phyloP scores from a whole-genome alignment of 1,140 invertebrate species.

The Caerostris extrusa region DNA sequence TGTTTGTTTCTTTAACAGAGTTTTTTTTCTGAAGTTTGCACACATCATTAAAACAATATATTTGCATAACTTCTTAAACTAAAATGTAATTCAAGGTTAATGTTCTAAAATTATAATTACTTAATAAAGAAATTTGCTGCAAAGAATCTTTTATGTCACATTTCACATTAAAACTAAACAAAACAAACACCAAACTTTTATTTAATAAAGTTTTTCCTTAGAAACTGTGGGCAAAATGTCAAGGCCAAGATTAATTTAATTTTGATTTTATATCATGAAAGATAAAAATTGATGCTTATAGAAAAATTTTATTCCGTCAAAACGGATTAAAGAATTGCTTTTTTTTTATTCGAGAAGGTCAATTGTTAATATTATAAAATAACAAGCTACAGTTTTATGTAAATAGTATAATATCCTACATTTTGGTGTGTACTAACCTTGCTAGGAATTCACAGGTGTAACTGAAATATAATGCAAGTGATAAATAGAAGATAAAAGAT shows the following conservation, averaged over 20 bases:
- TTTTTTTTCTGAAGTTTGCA: no score
- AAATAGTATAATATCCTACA: not conserved
- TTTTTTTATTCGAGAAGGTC: not conserved
- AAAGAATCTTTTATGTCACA: no score
- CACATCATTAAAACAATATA: no score
- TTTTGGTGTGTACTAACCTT: not conserved
- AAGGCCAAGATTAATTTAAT: not conserved
- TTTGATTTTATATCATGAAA: not conserved
- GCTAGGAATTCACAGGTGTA: not conserved
- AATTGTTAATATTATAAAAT: not conserved
- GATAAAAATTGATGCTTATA: not conserved
- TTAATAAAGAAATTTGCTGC: no score
- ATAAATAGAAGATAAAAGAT: conserved; percentile 38
- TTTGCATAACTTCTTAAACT: no score
- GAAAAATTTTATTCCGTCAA: not conserved
- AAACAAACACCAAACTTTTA: no score
- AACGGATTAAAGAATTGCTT: not conserved
- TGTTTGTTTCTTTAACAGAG: no score
- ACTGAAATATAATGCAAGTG: conserved; percentile 2
- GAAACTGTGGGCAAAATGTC: not conserved
- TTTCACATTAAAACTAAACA: no score
- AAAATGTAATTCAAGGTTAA: no score
- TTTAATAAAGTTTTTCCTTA: no score
- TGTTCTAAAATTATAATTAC: no score
- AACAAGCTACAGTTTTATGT: not conserved